phyloP scores from a whole-genome alignment of 2,888 invertebrate species.

The Synergus japonicus region DNA sequence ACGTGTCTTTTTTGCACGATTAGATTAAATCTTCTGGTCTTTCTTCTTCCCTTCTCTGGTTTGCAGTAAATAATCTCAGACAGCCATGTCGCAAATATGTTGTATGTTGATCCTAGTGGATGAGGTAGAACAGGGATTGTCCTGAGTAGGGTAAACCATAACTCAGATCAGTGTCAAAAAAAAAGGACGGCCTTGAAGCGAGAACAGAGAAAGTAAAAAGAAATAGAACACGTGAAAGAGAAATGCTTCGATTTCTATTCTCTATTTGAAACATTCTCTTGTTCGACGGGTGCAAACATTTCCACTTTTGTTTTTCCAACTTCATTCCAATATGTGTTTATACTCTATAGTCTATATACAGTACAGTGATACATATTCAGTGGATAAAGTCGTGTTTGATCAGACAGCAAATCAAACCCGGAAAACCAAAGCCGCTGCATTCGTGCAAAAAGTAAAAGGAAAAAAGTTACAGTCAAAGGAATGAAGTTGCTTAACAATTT shows the following conservation, averaged over 20 bases:
- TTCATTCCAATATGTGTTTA: neutral
- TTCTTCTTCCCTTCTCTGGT: neutral
- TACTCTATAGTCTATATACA: too few relatives aligned
- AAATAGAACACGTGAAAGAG: constrained; percentile 45
- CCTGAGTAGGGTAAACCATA: constrained; percentile 60
- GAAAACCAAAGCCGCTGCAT: neutral
- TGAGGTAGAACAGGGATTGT: constrained; percentile 46
- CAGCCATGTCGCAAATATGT: constrained; percentile 40
- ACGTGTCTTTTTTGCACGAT: constrained; percentile 20
- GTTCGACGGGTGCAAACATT: neutral
- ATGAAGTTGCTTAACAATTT: neutral
- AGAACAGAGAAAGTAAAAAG: constrained; percentile 24
- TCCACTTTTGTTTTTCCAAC: neutral
- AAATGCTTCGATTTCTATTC: constrained; percentile 28
- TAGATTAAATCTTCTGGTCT: constrained; percentile 17
- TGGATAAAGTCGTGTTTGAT: neutral
- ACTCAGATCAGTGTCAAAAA: constrained; percentile 62
- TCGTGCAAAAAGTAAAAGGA: neutral
- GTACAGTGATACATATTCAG: neutral
- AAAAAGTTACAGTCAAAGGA: neutral
- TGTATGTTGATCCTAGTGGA: constrained; percentile 38
- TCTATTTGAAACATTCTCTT: constrained; percentile 13
- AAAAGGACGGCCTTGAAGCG: constrained; percentile 48
- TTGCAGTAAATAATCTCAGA: constrained; percentile 28
- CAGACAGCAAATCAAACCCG: neutral